A percentile compares a stretch with the other conserved stretches of the same genome.
These are phyloP conservation scores for Phocoena sinus DNA, from an alignment of 2,113 vertebrate genomes.

Conservation along the genomic window DNA sequence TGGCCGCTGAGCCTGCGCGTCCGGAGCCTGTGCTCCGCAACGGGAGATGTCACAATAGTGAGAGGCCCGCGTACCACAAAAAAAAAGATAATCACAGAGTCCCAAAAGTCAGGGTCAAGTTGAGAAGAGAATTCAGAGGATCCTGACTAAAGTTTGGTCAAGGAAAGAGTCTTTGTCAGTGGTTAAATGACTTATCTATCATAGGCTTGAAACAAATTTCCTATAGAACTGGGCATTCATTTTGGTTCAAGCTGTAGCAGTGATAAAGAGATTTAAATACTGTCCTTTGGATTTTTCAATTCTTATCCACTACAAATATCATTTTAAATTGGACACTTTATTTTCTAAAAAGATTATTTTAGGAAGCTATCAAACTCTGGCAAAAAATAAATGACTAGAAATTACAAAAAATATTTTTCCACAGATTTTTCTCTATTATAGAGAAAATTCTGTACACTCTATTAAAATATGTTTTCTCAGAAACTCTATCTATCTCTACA, in stretches of 20 bases:
- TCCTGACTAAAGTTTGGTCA: background rate
- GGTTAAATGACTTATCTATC: background rate
- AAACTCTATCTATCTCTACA: background rate
- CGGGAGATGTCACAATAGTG: too few relatives aligned
- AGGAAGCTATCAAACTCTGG: background rate
- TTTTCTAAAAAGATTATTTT: background rate
- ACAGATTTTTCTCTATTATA: background rate
- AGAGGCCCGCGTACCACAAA: too few relatives aligned
- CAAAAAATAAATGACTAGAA: background rate
- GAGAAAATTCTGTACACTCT: background rate
- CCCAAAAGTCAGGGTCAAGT: background rate
- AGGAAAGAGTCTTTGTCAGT: background rate
- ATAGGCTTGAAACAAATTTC: background rate
- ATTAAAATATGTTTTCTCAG: background rate
- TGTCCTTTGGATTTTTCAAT: background rate
- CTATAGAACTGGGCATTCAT: background rate
- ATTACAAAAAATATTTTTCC: background rate
- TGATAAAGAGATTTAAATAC: background rate
- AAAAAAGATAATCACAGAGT: background rate
- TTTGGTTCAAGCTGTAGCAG: background rate
- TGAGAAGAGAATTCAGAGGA: background rate
- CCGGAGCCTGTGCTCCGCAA: too few relatives aligned
- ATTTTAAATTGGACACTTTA: background rate
- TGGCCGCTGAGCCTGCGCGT: too few relatives aligned
- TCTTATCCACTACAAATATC: background rate